Percentiles rank a stretch among this genome's conserved stretches.
These are phyloP conservation scores for Trematomus bernacchii DNA, from an alignment of 2,797 vertebrate species.

Conservation along the genomic window DNA sequence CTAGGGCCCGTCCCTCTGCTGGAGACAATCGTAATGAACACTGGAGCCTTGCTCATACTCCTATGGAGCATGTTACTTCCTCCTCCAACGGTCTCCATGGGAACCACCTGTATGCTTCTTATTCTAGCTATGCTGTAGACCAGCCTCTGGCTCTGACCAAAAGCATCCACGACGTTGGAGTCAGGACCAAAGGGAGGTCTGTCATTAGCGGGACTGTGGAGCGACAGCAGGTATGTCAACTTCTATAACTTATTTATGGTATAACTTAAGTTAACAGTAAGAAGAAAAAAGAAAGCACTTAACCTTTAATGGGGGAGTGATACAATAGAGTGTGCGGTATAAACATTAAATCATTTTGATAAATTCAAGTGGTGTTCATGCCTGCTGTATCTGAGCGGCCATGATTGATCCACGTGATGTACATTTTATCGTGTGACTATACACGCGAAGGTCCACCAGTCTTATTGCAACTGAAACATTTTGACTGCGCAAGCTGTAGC, in stretches of 20 bases:
- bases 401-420: not conserved
- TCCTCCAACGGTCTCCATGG: constrained; percentile 90
- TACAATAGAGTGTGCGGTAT: not conserved
- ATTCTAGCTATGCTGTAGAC: constrained; percentile 90
- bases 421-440: not conserved
- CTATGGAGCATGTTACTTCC: constrained; percentile 88
- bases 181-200: constrained; percentile 76
- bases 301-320: too few species aligned
- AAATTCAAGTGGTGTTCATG: not conserved
- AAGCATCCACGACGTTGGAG: constrained; percentile 85
- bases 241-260: not conserved
- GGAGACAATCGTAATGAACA: constrained; percentile 92
- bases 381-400: too few species aligned
- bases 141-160: constrained; percentile 96
- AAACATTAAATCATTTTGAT: too few species aligned
- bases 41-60: constrained; percentile 90
- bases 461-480: not conserved
- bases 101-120: constrained; percentile 87
- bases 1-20: constrained; percentile 89
- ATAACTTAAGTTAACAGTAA: not conserved
- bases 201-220: constrained; percentile 80
- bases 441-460: not conserved
- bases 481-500: not conserved
- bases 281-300: not conserved
- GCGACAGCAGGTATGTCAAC: constrained; percentile 91